Evolutionary conservation across 2,113 vertebrate genomes (phyloP).

Genomic region (Sphyrna mokarran): DNA sequence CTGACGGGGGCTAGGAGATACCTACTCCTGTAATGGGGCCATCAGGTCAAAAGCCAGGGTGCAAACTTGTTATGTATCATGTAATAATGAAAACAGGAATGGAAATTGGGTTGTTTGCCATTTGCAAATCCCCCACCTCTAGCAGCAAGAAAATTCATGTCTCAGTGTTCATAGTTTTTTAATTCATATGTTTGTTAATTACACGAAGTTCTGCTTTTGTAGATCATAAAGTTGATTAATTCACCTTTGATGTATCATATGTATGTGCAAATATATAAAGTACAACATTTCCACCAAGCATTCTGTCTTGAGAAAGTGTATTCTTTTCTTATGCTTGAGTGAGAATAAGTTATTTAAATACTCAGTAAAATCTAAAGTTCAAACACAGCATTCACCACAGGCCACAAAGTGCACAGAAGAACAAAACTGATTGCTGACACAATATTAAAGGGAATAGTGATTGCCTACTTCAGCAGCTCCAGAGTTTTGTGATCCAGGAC

Average conservation of each 20-base stretch:
- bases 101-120: neutral
- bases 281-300: neutral
- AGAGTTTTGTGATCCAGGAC: slow-evolving; percentile 88
- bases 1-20: too few species aligned
- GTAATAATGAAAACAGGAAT: neutral
- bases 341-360: neutral
- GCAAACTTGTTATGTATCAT: neutral
- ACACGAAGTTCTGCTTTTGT: neutral
- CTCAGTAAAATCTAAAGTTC: slow-evolving; percentile 40
- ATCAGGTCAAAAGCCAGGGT: too few species aligned
- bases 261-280: neutral
- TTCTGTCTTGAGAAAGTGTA: neutral
- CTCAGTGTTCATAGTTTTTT: neutral
- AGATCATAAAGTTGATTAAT: slow-evolving; percentile 10
- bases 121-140: neutral
- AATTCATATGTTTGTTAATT: neutral
- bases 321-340: neutral
- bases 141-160: neutral
- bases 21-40: too few species aligned
- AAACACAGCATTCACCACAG: slow-evolving; percentile 42
- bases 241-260: neutral
- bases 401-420: neutral
- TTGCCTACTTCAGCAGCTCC: slow-evolving; percentile 86
- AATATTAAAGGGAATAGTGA: slow-evolving; percentile 40
- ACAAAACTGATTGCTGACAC: slow-evolving; percentile 1